These are phyloP conservation scores for Sebastes kiyomatsui DNA, from an alignment of 2,797 vertebrate species.

Conservation along the genomic window DNA sequence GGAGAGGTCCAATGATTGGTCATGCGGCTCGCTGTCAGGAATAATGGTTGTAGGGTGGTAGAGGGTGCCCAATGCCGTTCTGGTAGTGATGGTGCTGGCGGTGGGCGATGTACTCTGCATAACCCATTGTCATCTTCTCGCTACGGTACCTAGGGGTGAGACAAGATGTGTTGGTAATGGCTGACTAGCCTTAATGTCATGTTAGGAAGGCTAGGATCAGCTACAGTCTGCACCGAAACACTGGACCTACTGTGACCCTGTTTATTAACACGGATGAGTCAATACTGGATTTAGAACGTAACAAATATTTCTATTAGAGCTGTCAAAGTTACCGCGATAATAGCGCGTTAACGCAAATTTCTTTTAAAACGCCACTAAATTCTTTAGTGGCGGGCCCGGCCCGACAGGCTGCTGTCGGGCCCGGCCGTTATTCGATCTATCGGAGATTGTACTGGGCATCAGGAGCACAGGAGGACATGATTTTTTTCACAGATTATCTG, in stretches of 20 bases:
- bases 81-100: slow-evolving; percentile 99
- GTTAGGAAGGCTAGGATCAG: not conserved
- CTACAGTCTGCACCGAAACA: not conserved
- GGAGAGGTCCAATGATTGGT: slow-evolving; percentile 99
- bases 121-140: slow-evolving; percentile 99
- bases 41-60: slow-evolving; percentile 99
- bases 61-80: slow-evolving; percentile 98
- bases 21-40: slow-evolving; percentile 99
- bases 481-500: too few species aligned
- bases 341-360: too few species aligned
- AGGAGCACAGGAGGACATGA: too few species aligned
- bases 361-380: too few species aligned
- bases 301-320: not conserved
- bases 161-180: not conserved
- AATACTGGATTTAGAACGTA: not conserved
- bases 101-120: slow-evolving; percentile 98
- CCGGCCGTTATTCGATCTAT: too few species aligned
- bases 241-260: not conserved
- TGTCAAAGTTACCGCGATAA: too few species aligned
- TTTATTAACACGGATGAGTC: not conserved
- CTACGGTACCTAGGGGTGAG: slow-evolving; percentile 92
- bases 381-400: too few species aligned
- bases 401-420: too few species aligned
- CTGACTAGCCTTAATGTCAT: not conserved
- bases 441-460: too few species aligned